Conservation (phyloP, 2,888 invertebrate genomes). For the Escarpia spicata region DNA sequence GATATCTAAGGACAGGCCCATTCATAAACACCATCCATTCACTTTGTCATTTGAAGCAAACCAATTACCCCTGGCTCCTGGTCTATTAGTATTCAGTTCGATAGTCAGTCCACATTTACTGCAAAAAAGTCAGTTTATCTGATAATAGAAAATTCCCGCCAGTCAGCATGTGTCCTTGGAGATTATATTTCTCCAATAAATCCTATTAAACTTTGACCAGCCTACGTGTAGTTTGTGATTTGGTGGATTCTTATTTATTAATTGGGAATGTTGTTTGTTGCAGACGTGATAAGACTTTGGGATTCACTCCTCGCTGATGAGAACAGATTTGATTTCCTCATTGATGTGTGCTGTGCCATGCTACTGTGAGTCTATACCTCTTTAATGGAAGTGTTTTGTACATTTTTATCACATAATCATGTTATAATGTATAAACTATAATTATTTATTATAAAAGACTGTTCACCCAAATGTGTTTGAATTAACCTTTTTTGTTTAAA, state of each 20-base stretch:
- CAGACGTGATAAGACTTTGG: slow-evolving; percentile 95
- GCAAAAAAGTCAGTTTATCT: background rate
- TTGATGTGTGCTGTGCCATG: slow-evolving; percentile 96
- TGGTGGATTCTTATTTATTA: background rate
- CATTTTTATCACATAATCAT: no score
- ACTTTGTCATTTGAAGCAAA: no score
- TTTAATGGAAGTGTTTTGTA: background rate
- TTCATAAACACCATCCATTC: no score
- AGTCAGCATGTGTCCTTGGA: background rate
- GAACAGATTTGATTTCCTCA: slow-evolving; percentile 88
- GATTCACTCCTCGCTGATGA: slow-evolving; percentile 93
- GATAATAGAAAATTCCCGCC: background rate
- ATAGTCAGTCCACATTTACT: background rate
- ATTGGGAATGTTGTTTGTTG: slow-evolving; percentile 39
- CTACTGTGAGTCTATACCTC: slow-evolving; percentile 82
- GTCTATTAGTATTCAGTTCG: background rate
- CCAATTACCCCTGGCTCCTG: no score
- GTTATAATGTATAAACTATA: no score
- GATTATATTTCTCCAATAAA: background rate
- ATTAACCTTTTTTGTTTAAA: no score
- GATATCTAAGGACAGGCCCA: no score
- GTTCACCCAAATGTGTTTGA: no score
- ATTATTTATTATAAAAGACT: no score
- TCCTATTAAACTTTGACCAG: background rate
- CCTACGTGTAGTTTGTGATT: background rate